phyloP scores from a whole-genome alignment of 92 coral and sea anemone species.

The Palythoa grandis region DNA sequence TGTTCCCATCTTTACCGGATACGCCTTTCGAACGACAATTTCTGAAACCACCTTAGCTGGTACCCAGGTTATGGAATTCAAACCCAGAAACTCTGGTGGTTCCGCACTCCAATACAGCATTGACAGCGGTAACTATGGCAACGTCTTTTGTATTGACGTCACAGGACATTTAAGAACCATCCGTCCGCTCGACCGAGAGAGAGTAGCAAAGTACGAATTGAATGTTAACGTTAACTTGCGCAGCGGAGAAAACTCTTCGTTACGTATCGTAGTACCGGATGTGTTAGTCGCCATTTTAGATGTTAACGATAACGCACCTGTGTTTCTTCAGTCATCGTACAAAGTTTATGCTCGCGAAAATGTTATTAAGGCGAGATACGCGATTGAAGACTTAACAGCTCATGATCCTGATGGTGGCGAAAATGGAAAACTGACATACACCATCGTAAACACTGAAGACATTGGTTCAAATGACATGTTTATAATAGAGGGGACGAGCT shows the following conservation, averaged over 20 bases:
- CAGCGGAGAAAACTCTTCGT: constrained; percentile 46
- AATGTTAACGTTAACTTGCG: constrained; percentile 62
- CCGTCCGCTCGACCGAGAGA: constrained; percentile 76
- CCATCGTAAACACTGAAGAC: constrained; percentile 70
- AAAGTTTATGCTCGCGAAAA: constrained; percentile 75
- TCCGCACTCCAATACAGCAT: constrained; percentile 71
- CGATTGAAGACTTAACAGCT: constrained; percentile 58
- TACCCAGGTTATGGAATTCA: constrained; percentile 35
- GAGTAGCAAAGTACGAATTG: constrained; percentile 55
- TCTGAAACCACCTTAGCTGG: constrained; percentile 67
- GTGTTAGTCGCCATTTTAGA: constrained; percentile 68
- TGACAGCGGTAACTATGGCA: constrained; percentile 65
- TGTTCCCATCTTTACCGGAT: constrained; percentile 45
- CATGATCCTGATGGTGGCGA: constrained; percentile 74
- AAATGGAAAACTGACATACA: constrained; percentile 65
- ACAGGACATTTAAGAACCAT: constrained; percentile 69
- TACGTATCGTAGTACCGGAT: constrained; percentile 58
- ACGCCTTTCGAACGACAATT: constrained; percentile 38
- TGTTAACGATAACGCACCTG: constrained; percentile 86
- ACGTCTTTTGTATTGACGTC: constrained; percentile 83
- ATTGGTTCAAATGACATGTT: constrained; percentile 64
- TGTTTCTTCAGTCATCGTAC: constrained; percentile 60
- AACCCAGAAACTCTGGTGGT: constrained; percentile 41
- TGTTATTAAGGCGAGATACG: constrained; percentile 44
- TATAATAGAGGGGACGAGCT: constrained; percentile 53